Conservation (phyloP, 2,888 invertebrate species). For the Sussaba pulchella region DNA sequence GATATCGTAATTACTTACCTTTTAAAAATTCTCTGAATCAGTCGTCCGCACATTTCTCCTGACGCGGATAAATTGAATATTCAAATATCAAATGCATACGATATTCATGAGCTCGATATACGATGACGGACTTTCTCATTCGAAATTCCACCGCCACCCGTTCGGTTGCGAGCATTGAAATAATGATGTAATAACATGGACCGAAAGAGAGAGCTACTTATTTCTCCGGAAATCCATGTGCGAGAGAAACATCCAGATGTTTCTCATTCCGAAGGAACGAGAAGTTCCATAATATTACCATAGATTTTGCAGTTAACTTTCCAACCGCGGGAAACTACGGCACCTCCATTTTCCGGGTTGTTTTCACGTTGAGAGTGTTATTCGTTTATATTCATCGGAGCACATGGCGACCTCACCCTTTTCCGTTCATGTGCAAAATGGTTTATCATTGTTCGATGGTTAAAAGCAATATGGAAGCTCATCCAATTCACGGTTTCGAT, state of each 20-base stretch:
- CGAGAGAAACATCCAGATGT: too few relatives aligned
- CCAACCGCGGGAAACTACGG: neutral
- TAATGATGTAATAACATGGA: too few relatives aligned
- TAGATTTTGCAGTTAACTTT: slow-evolving; percentile 9
- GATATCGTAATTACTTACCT: neutral
- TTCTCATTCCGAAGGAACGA: too few relatives aligned
- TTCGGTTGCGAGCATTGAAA: too few relatives aligned
- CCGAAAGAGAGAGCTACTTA: too few relatives aligned
- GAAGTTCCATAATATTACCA: slow-evolving; percentile 21
- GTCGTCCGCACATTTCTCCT: too few relatives aligned
- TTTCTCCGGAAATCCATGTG: too few relatives aligned
- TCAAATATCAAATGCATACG: too few relatives aligned
- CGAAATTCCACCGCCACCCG: too few relatives aligned
- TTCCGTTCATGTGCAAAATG: neutral
- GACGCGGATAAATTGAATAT: too few relatives aligned
- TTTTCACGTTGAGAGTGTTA: slow-evolving; percentile 31
- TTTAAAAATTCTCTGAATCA: too few relatives aligned
- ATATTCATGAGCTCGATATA: neutral
- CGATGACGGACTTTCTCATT: too few relatives aligned
- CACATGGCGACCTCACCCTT: neutral
- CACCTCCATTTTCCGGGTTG: neutral
- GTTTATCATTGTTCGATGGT: slow-evolving; percentile 28
- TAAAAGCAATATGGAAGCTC: slow-evolving; percentile 26
- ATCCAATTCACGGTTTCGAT: slow-evolving; percentile 10
- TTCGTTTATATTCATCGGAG: slow-evolving; percentile 38